phyloP scores from a whole-genome alignment of 2,797 vertebrate genomes.

The Sebastes hubbsi region DNA sequence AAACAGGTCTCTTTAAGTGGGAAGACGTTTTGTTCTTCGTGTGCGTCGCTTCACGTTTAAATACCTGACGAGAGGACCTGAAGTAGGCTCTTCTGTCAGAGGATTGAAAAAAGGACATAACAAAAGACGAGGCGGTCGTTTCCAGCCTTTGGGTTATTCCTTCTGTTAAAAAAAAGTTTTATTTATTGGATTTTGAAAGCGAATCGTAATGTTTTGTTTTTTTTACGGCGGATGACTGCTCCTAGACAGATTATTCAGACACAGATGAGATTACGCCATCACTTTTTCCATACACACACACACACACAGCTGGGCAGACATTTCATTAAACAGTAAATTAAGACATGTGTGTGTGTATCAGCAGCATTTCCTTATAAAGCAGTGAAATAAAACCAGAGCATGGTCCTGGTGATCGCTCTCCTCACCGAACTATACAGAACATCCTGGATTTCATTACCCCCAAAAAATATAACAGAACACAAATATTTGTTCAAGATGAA shows the following conservation, averaged over 20 bases:
- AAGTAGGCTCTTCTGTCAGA: slow-evolving; percentile 6
- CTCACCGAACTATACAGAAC: slow-evolving; percentile 3
- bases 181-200: slow-evolving; percentile 30
- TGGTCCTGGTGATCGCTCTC: neutral
- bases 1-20: slow-evolving; percentile 29
- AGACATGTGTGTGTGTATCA: slow-evolving; percentile 34
- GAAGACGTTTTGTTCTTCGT: neutral
- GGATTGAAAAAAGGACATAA: neutral
- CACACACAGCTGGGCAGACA: slow-evolving; percentile 41
- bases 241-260: slow-evolving; percentile 34
- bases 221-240: neutral
- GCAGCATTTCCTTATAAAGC: slow-evolving; percentile 80
- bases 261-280: slow-evolving; percentile 47
- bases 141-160: neutral
- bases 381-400: slow-evolving; percentile 48
- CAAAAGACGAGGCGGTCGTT: neutral
- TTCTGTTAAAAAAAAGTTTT: slow-evolving; percentile 21
- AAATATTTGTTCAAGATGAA: neutral
- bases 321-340: slow-evolving; percentile 66
- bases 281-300: slow-evolving; percentile 59
- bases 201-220: slow-evolving; percentile 33
- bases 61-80: slow-evolving; percentile 19
- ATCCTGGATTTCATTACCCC: neutral
- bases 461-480: neutral
- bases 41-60: neutral